Conservation (phyloP, 2,888 invertebrate species). For the Hyles lineata region DNA sequence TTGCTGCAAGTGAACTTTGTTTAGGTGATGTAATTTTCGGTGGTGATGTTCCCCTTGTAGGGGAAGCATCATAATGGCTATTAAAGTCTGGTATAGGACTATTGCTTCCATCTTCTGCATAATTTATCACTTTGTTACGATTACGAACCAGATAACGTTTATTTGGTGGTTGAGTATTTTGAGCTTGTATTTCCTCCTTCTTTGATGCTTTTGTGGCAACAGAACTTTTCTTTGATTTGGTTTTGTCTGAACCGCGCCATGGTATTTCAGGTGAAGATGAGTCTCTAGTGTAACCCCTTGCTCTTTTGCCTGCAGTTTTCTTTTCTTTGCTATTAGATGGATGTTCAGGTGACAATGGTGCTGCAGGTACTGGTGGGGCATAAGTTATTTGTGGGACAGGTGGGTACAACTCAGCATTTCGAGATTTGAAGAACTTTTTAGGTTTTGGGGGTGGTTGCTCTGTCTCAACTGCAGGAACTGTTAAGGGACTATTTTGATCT, state of each 20-base stretch:
- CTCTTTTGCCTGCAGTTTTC: constrained; percentile 64
- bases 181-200: constrained; percentile 71
- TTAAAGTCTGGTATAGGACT: constrained; percentile 79
- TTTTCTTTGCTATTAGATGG: constrained; percentile 73
- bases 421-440: constrained; percentile 95
- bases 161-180: constrained; percentile 78
- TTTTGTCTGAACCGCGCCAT: constrained; percentile 74
- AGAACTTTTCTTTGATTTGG: constrained; percentile 70
- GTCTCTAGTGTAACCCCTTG: constrained; percentile 71
- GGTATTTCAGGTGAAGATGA: constrained; percentile 81
- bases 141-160: constrained; percentile 82
- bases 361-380: constrained; percentile 77
- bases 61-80: constrained; percentile 65
- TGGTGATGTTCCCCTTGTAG: constrained; percentile 53
- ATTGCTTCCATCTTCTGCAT: constrained; percentile 86
- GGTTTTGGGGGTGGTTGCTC: constrained; percentile 88
- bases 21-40: constrained; percentile 75
- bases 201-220: constrained; percentile 76
- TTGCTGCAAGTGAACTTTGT: constrained; percentile 73
- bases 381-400: constrained; percentile 81
- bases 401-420: constrained; percentile 88
- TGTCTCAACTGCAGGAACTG: constrained; percentile 81
- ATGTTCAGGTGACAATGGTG: constrained; percentile 78
- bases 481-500: constrained; percentile 83
- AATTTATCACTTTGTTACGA: constrained; percentile 86